A percentile compares a stretch with the other conserved stretches of the same genome.
Evolutionary conservation across 2,113 vertebrate genomes (phyloP).

Genomic region (Phoxinus phoxinus): DNA sequence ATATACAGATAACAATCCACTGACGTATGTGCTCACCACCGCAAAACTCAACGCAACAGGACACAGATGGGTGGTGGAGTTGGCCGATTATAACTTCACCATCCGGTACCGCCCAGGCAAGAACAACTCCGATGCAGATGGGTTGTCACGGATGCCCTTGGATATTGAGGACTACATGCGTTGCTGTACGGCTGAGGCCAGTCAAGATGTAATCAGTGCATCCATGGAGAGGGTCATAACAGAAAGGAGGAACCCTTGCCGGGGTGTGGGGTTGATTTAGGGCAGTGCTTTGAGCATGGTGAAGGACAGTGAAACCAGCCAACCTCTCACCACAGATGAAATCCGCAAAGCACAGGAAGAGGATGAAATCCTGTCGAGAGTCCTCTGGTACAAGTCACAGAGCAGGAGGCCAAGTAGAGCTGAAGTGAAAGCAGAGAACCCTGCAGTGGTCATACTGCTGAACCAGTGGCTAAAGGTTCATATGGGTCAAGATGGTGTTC

Average conservation of each 20-base stretch:
- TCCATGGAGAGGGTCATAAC: not conserved
- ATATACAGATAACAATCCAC: not conserved
- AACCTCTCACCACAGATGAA: conserved; percentile 6
- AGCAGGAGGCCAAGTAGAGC: not conserved
- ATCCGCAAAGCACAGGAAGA: conserved; percentile 40
- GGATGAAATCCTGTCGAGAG: conserved; percentile 23
- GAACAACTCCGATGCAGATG: conserved; percentile 44
- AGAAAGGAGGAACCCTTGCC: not conserved
- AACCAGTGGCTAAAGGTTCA: conserved; percentile 31
- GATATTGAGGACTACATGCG: conserved; percentile 37
- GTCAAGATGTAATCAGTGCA: conserved; percentile 24
- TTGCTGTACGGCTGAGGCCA: conserved; percentile 19
- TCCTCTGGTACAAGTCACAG: not conserved
- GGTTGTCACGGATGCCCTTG: conserved; percentile 28
- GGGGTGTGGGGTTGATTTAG: not conserved
- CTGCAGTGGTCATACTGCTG: not conserved
- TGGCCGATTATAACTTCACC: conserved; percentile 39
- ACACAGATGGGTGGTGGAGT: too few relatives aligned
- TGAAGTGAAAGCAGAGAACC: not conserved
- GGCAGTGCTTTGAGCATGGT: conserved; percentile 1
- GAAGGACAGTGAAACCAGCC: conserved; percentile 6
- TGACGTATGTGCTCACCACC: conserved; percentile 38
- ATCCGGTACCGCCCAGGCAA: conserved; percentile 41
- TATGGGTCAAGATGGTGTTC: conserved; percentile 14
- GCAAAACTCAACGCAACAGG: conserved; percentile 48